phyloP scores from a whole-genome alignment of 2,113 vertebrate species.

The Nannospalax galili region DNA sequence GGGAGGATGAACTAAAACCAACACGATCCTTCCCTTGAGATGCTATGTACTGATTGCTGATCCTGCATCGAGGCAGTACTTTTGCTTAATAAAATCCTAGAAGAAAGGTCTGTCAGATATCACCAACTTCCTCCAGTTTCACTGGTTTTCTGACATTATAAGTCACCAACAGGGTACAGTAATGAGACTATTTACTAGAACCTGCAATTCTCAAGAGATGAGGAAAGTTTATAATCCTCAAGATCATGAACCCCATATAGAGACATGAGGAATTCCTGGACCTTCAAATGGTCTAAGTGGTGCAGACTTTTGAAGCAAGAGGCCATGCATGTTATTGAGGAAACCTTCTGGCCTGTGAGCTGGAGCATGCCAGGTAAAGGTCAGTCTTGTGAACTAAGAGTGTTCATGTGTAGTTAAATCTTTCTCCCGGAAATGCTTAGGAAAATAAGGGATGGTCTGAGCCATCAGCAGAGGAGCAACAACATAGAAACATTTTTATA shows the following conservation, averaged over 20 bases:
- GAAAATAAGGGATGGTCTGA: constrained; percentile 8
- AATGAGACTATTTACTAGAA: background rate
- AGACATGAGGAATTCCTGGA: background rate
- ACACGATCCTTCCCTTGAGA: background rate
- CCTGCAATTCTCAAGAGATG: background rate
- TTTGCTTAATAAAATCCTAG: background rate
- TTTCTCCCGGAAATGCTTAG: background rate
- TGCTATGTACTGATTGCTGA: background rate
- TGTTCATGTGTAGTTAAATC: background rate
- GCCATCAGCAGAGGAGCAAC: background rate
- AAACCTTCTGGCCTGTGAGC: background rate
- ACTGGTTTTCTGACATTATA: background rate
- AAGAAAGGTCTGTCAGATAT: background rate
- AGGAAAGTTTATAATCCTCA: background rate
- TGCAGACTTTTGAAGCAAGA: background rate
- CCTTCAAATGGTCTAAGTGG: background rate
- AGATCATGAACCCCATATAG: background rate
- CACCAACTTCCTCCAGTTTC: background rate
- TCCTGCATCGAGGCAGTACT: background rate
- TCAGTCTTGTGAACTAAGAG: background rate
- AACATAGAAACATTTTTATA: background rate
- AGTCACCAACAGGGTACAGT: background rate
- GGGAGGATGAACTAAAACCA: background rate
- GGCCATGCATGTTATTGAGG: background rate
- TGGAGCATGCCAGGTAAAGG: background rate